Evolutionary conservation across 2,797 vertebrate genomes (phyloP).

Genomic region (Trachops cirrhosus): DNA sequence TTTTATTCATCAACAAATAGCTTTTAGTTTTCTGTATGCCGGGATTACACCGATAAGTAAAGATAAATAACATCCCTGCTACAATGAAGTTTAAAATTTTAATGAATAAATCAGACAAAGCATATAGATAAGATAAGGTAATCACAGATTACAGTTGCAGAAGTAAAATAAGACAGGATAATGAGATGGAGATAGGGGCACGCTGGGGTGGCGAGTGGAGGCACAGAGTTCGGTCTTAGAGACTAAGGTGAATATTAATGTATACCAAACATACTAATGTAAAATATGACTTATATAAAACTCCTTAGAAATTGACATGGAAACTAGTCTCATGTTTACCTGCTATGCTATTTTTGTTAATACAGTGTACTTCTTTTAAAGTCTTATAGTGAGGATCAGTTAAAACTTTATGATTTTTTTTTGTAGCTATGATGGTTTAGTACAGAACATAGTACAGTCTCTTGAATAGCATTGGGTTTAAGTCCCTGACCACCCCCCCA

Average conservation of each 20-base stretch:
- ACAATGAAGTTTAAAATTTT: neutral
- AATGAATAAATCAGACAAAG: neutral
- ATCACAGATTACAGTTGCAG: neutral
- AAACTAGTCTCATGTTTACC: neutral
- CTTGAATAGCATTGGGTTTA: neutral
- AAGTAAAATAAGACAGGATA: neutral
- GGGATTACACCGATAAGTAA: neutral
- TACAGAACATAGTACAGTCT: neutral
- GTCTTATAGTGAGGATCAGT: neutral
- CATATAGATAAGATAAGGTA: neutral
- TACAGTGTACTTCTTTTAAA: neutral
- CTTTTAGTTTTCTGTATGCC: neutral
- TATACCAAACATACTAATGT: neutral
- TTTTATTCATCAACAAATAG: neutral
- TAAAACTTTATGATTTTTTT: neutral
- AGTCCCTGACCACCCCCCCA: neutral
- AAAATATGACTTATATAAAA: constrained; percentile 22
- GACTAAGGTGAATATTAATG: neutral
- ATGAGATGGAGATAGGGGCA: neutral
- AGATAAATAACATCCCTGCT: neutral
- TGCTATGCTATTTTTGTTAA: neutral
- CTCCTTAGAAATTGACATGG: neutral
- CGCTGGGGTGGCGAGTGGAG: neutral
- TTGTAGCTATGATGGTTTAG: neutral
- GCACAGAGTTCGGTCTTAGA: neutral